Conservation (phyloP, 2,113 vertebrate genomes). For the Reinhardtius hippoglossoides region DNA sequence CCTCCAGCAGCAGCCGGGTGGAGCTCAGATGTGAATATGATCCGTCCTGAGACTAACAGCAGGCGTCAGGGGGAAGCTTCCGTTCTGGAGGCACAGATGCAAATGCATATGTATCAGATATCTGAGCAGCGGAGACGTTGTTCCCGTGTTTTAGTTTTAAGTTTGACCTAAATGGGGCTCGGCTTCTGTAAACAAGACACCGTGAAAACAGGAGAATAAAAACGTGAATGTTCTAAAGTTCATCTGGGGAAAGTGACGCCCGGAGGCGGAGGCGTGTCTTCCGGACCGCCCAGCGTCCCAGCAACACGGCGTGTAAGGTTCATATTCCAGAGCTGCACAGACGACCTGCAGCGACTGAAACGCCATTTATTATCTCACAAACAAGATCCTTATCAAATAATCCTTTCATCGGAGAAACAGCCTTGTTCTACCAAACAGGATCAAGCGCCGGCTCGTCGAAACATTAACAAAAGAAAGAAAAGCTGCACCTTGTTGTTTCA, state of each 20-base stretch:
- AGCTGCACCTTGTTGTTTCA: slow-evolving; percentile 23
- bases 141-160: no score
- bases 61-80: no score
- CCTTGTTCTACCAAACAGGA: not conserved
- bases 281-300: slow-evolving; percentile 25
- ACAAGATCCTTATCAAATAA: slow-evolving; percentile 52
- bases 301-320: not conserved
- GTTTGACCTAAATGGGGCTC: no score
- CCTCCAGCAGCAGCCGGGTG: no score
- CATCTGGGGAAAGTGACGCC: not conserved
- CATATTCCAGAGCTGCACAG: slow-evolving; percentile 16
- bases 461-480: not conserved
- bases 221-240: no score
- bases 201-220: no score
- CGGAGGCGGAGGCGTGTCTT: not conserved
- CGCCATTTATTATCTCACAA: slow-evolving; percentile 53
- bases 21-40: no score
- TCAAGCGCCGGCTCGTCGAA: not conserved
- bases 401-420: slow-evolving; percentile 13
- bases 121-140: no score
- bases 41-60: no score
- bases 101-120: no score
- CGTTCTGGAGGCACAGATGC: no score
- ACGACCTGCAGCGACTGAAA: slow-evolving; percentile 8
- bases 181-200: no score